phyloP scores from a whole-genome alignment of 1,140 invertebrate genomes.

The Diorhabda elongata region DNA sequence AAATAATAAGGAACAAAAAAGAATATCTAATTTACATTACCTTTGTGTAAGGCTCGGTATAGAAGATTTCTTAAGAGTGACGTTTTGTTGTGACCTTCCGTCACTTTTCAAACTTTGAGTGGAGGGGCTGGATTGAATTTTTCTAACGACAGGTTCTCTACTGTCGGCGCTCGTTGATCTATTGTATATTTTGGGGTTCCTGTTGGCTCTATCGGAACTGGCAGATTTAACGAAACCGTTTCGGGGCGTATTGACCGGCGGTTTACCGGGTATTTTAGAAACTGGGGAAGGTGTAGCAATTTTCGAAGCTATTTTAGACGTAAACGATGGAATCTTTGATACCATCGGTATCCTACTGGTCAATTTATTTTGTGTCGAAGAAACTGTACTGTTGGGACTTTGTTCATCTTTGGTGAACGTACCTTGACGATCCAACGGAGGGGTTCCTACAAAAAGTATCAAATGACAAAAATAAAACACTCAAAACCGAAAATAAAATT shows the following conservation, averaged over 20 bases:
- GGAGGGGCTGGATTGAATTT: conserved; percentile 51
- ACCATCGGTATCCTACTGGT: conserved; percentile 39
- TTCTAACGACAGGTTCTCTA: conserved; percentile 28
- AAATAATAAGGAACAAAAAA: neutral
- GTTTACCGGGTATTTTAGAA: conserved; percentile 24
- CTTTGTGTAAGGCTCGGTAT: conserved; percentile 30
- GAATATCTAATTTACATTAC: neutral
- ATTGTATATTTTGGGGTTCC: conserved; percentile 32
- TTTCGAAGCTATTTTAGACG: conserved; percentile 25
- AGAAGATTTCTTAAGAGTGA: conserved; percentile 35
- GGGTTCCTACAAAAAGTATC: conserved; percentile 34
- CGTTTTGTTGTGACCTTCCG: conserved; percentile 47
- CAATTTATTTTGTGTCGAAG: conserved; percentile 19
- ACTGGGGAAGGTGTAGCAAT: conserved; percentile 9
- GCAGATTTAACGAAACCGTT: conserved; percentile 33
- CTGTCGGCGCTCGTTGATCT: conserved; percentile 46
- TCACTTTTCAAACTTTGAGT: conserved; percentile 56
- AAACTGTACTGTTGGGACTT: conserved; percentile 4
- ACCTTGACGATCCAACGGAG: conserved; percentile 69
- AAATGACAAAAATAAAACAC: neutral
- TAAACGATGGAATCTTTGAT: conserved; percentile 43
- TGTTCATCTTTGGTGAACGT: conserved; percentile 82
- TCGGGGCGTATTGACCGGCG: neutral
- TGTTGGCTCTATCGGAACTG: conserved; percentile 38
- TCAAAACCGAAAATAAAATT: neutral